Conservation (phyloP, 53 echinoderm and acorn worm genomes). For the Holothuria scabra region DNA sequence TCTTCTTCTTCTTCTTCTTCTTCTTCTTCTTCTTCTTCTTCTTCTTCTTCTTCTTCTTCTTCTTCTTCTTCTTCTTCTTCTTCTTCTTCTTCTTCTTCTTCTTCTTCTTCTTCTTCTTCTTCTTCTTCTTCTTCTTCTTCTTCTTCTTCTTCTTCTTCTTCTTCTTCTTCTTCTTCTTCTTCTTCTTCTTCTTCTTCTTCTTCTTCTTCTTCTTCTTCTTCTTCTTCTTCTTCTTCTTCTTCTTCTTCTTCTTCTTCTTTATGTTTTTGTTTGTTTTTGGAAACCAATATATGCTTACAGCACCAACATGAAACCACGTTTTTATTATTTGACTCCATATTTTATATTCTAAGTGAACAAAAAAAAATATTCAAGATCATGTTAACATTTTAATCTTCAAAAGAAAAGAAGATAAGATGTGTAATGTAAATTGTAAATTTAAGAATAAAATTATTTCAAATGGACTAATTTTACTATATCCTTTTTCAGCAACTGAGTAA, state of each 20-base stretch:
- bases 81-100: constrained; percentile 16
- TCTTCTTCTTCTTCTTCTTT: neutral
- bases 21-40: constrained; percentile 25
- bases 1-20: constrained; percentile 1
- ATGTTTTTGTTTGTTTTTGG: neutral
- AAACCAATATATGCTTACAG: too few relatives aligned
- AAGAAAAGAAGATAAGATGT: too few relatives aligned
- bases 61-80: neutral
- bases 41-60: constrained; percentile 23
- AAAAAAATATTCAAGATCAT: too few relatives aligned
- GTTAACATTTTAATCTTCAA: too few relatives aligned
- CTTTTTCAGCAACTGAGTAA: too few relatives aligned
- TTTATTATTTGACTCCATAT: too few relatives aligned
- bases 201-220: neutral
- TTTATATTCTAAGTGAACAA: too few relatives aligned
- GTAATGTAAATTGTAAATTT: too few relatives aligned
- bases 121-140: neutral
- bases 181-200: neutral
- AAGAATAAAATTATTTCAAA: too few relatives aligned
- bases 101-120: too few relatives aligned
- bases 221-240: neutral
- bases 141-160: neutral
- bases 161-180: neutral
- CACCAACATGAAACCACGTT: too few relatives aligned
- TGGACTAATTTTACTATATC: too few relatives aligned